These are phyloP conservation scores for Leuciscus idus DNA, from an alignment of 2,113 vertebrate genomes.

Conservation along the genomic window DNA sequence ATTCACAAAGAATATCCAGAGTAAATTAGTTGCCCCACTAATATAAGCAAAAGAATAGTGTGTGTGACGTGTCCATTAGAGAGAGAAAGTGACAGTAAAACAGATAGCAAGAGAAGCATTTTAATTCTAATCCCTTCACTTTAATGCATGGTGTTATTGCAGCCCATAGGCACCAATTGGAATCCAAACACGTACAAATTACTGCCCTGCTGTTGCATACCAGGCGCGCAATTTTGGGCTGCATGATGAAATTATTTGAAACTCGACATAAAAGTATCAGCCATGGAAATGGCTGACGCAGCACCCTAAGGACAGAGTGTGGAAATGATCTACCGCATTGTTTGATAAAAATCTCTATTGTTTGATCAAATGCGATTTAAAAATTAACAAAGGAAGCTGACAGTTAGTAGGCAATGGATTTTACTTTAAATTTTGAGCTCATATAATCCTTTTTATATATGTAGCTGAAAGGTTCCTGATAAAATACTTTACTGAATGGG, in stretches of 20 bases:
- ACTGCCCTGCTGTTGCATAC: constrained; percentile 75
- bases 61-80: not conserved
- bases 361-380: constrained; percentile 40
- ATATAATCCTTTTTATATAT: constrained; percentile 4
- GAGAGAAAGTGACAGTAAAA: constrained; percentile 66
- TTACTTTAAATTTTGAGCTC: not conserved
- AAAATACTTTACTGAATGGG: not conserved
- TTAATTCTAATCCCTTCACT: constrained; percentile 73
- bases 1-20: constrained; percentile 68
- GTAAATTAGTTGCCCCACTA: constrained; percentile 75
- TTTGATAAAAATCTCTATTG: constrained; percentile 71
- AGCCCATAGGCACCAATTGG: constrained; percentile 79
- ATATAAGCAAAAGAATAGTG: constrained; percentile 66
- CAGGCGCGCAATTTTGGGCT: constrained; percentile 64
- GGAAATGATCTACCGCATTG: constrained; percentile 71
- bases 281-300: constrained; percentile 76
- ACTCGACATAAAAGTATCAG: constrained; percentile 72
- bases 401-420: not conserved
- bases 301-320: constrained; percentile 68
- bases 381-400: constrained; percentile 33
- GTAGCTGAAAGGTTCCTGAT: not conserved
- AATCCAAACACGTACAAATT: constrained; percentile 81
- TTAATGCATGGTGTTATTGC: constrained; percentile 77
- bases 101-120: constrained; percentile 70
- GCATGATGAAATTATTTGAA: constrained; percentile 83